Evolutionary conservation across 2,888 invertebrate species (phyloP), one percentile per base, ranked within the genome.

Genomic region (Ctenicera cuprea): DNA sequence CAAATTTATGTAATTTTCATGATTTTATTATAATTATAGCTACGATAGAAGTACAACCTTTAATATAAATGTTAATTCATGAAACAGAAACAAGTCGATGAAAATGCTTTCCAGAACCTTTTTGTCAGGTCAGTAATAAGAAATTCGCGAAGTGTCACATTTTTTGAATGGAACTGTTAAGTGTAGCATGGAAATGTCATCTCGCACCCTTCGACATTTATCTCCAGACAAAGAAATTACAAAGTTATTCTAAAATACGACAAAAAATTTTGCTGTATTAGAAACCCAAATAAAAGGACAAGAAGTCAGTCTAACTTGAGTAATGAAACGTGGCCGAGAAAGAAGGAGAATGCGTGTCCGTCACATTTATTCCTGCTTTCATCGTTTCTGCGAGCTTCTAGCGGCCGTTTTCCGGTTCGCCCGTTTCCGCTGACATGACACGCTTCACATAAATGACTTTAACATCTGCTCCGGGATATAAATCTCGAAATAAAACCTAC

Each of bases 341-440:
- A 63, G 63, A 65, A 65, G 30, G 64, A 64, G 38, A 71, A 57
- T 71, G 45, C 71, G 38, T 67, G 72, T 66, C 62, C 61, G 50
- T 72, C 62, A 52, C 72, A 66, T 67, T 72, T 72, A 72, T 72
- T 66, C 66, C 65, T 59, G 66, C 62, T 66, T 72, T 61, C 59
- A 33, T 64, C 37, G 64, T 65, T 68, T 69, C 65, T 50, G 48
- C 38, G 52, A 65, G 62, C 57, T 71, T 65, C 59, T 48, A 50
- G 65, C 59, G 69, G 69, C 64, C 69, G 70, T 69, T 70, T 74
- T 74, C 73, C 70, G 69, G 70, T 74, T 74, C 69, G 69, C 48
- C 73, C 74, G 65, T 71, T 74, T 74, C 74, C 71, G 74, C 74
- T 74, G 74, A 74, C 71, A 74, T 66, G 71, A 70, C 74, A 71